These are phyloP conservation scores for Melolontha melolontha DNA, from an alignment of 2,888 invertebrate species.

Conservation along the genomic window DNA sequence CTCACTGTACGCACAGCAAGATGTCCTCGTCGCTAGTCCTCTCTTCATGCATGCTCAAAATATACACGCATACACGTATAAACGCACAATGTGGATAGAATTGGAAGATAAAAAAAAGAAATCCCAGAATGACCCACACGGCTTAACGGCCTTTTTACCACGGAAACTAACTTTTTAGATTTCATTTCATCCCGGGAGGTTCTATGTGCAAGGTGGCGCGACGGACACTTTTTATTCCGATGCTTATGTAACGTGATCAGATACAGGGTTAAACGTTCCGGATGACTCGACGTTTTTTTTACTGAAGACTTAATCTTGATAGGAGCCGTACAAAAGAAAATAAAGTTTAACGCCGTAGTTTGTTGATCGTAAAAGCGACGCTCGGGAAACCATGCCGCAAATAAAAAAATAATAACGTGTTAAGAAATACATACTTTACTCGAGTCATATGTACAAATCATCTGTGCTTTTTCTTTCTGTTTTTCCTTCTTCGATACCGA, in stretches of 20 bases:
- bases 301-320: constrained; percentile 47
- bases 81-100: constrained; percentile 24
- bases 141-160: constrained; percentile 28
- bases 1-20: constrained; percentile 39
- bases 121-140: constrained; percentile 18
- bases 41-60: constrained; percentile 21
- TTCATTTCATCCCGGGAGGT: constrained; percentile 26
- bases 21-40: constrained; percentile 40
- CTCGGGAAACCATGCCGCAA: constrained; percentile 21
- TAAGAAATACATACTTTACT: constrained; percentile 8
- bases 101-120: constrained; percentile 16
- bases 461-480: no score
- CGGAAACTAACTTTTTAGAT: constrained; percentile 32
- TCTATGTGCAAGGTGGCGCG: constrained; percentile 31
- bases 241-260: constrained; percentile 41
- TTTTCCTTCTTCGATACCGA: no score
- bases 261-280: constrained; percentile 42
- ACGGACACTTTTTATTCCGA: constrained; percentile 38
- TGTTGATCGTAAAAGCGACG: constrained; percentile 37
- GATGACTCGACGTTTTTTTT: constrained; percentile 45
- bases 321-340: constrained; percentile 37
- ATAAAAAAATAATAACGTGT: constrained; percentile 22
- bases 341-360: constrained; percentile 38
- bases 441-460: no score
- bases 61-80: constrained; percentile 14